Base-by-base conservation (phyloP, 1,140 invertebrate genomes). In the Apocrypta bakeri region DNA sequence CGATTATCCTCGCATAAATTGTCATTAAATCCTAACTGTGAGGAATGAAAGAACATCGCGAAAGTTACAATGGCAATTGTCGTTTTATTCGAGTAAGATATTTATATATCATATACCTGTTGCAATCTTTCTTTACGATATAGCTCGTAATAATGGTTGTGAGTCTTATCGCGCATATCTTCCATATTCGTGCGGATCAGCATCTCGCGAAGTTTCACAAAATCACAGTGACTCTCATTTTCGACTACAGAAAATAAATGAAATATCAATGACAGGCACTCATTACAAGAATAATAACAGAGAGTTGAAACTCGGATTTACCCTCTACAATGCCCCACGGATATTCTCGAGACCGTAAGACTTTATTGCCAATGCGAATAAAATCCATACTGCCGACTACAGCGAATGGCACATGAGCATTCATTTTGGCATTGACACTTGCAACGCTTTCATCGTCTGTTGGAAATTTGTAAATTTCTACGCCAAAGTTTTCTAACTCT, bases 161-260 rank as follows among this genome's bases (percentile, higher is more conserved):
- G 98, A 12, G 99, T 99, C 92, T 98, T 97, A 89, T 99, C 98
- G 84, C 98, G 94, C 95, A 99, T 96, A 90, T 99, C 98, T 92
- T 99, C 98, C 97, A 99, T 99, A 91, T 99, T 99, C 2, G 98
- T 99, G 85, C 98, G 94, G 85, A 99, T 98, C 75, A 99, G 90
- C 97, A 99, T 99, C 93, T 99, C 98, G 37, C 99, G 95, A 24
- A 99, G 93, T 92, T 99, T 99, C 7, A 99, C 97, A 93, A 99
- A 99, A 92, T 99, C 99, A 91, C 98, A 99, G 92, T 99, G 99
- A n/a, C 96, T 95, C 93, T 99, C 98, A 92, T 99, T 99, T 92
- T 99, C 99, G 80, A 99, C 98, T 97, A 24, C 94, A 93, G 73
- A n/a, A 64, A 66, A n/a, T 31, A 81, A 24, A 76, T 31, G 14